phyloP scores from a whole-genome alignment of 1,140 invertebrate genomes.

The Thaumetopoea pityocampa region DNA sequence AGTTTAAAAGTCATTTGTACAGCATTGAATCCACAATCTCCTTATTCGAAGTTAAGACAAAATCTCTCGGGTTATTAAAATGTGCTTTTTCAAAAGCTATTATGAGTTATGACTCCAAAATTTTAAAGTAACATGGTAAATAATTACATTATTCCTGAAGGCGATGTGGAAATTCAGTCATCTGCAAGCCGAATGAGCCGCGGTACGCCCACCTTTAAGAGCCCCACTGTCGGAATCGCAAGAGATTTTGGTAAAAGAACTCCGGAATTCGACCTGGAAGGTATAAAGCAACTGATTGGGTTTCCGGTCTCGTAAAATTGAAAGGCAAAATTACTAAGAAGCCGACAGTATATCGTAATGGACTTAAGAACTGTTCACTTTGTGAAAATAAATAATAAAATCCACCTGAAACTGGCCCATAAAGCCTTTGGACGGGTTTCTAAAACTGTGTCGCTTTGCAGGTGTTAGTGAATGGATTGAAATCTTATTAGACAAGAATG shows the following conservation, averaged over 20 bases:
- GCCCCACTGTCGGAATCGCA: slow-evolving; percentile 57
- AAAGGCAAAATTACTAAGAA: slow-evolving; percentile 21
- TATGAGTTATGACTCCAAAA: too few relatives aligned
- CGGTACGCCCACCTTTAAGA: slow-evolving; percentile 63
- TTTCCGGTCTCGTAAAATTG: slow-evolving; percentile 23
- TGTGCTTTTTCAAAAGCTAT: too few relatives aligned
- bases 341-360: slow-evolving; percentile 9
- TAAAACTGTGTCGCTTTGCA: slow-evolving; percentile 21
- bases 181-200: slow-evolving; percentile 42
- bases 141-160: slow-evolving; percentile 38
- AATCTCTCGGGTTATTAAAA: too few relatives aligned
- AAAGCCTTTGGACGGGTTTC: slow-evolving; percentile 25
- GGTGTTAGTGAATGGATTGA: slow-evolving; percentile 19
- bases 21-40: too few relatives aligned
- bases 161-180: slow-evolving; percentile 53
- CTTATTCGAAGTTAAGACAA: too few relatives aligned
- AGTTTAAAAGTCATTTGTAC: too few relatives aligned
- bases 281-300: slow-evolving; percentile 34
- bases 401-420: slow-evolving; percentile 35
- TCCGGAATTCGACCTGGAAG: slow-evolving; percentile 51
- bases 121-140: too few relatives aligned
- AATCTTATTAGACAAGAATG: slow-evolving; percentile 13
- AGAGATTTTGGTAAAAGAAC: slow-evolving; percentile 66
- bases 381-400: slow-evolving; percentile 20
- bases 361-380: slow-evolving; percentile 11